Evolutionary conservation across 2,113 vertebrate species (phyloP).

Genomic region (Microtus oregoni): DNA sequence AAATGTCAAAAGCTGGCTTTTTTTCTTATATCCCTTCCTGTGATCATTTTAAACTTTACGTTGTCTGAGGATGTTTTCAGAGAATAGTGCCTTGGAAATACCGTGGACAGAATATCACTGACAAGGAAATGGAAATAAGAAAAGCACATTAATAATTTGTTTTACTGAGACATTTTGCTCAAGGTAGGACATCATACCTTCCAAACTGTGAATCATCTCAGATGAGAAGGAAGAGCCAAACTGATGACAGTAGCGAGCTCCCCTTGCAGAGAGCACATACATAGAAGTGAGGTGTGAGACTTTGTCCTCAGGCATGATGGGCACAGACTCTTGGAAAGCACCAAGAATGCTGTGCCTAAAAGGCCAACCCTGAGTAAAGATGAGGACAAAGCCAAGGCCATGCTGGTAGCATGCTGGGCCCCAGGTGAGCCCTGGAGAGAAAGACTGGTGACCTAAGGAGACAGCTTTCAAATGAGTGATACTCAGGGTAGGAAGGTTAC

Average conservation of each 20-base stretch:
- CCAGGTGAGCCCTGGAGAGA: not conserved
- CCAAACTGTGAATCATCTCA: not conserved
- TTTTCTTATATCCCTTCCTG: not conserved
- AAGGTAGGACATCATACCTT: constrained; percentile 24
- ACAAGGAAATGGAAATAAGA: constrained; percentile 48
- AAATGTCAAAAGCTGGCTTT: not conserved
- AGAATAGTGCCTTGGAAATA: not conserved
- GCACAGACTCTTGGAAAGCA: not conserved
- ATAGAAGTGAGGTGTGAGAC: not conserved
- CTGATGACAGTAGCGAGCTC: not conserved
- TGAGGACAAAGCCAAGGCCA: too few species aligned
- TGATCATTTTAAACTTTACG: not conserved
- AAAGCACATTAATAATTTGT: constrained; percentile 33
- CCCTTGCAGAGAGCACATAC: not conserved
- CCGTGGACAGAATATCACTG: not conserved
- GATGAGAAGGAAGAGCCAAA: not conserved
- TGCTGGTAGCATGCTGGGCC: not conserved
- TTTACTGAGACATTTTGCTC: not conserved
- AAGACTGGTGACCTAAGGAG: not conserved
- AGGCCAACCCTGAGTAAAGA: constrained; percentile 1
- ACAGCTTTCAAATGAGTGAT: not conserved
- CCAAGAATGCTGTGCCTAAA: not conserved
- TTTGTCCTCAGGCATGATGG: not conserved
- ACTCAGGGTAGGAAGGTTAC: not conserved
- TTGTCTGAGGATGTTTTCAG: not conserved